phyloP scores from a whole-genome alignment of 53 echinoderm and acorn worm species.

The Crossaster papposus region DNA sequence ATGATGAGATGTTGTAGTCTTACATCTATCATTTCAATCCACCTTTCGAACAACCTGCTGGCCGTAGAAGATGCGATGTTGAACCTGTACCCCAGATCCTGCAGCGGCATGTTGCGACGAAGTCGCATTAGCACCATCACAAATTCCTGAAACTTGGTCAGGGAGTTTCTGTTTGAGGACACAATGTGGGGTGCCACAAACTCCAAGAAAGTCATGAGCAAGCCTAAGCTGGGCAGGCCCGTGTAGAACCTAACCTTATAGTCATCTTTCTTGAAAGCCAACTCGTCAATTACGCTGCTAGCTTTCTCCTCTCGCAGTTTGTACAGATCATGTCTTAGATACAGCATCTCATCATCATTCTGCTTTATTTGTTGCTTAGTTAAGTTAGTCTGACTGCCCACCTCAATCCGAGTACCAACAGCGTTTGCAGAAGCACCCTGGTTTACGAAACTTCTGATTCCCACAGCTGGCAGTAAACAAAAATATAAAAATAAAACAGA shows the following conservation, averaged over 20 bases:
- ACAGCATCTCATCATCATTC: background rate
- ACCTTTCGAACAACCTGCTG: slow-evolving; percentile 2
- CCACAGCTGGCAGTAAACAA: background rate
- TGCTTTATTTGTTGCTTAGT: background rate
- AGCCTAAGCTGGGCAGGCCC: slow-evolving; percentile 13
- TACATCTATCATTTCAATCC: background rate
- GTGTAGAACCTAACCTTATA: slow-evolving; percentile 23
- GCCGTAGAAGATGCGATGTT: background rate
- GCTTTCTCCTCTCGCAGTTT: background rate
- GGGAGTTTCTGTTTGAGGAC: background rate
- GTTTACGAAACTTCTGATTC: background rate
- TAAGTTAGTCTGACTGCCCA: background rate
- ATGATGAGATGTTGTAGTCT: slow-evolving; percentile 7
- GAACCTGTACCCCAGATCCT: slow-evolving; percentile 38
- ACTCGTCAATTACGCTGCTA: background rate
- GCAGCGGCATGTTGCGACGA: slow-evolving; percentile 10
- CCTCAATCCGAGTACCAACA: background rate
- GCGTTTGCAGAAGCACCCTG: background rate
- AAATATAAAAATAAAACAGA: background rate
- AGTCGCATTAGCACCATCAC: slow-evolving; percentile 38
- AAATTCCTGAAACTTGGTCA: slow-evolving; percentile 17
- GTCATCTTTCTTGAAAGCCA: slow-evolving; percentile 15
- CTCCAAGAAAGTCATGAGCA: background rate
- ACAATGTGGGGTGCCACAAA: background rate
- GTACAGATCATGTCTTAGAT: background rate